Conservation (phyloP, 2,113 vertebrate species). For the Malaclemys terrapin region DNA sequence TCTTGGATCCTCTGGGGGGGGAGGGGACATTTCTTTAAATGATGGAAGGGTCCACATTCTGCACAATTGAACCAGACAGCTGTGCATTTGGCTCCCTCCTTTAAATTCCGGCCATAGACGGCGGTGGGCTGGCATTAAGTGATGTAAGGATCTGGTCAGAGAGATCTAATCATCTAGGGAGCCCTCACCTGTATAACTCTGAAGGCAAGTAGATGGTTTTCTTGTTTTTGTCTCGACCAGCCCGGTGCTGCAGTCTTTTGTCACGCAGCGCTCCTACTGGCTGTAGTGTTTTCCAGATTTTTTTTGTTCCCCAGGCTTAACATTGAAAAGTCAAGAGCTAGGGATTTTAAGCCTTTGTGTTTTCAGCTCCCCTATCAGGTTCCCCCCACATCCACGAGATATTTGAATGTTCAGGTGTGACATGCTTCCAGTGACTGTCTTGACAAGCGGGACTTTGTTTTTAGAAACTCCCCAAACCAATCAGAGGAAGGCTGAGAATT, state of each 20-base stretch:
- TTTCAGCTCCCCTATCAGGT: constrained; percentile 1
- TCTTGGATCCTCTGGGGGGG: constrained; percentile 66
- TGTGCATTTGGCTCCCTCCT: constrained; percentile 49
- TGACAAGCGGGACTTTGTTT: not conserved
- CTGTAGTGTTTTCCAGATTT: not conserved
- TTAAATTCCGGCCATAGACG: constrained; percentile 32
- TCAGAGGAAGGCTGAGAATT: not conserved
- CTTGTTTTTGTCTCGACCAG: not conserved
- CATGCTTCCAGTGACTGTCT: not conserved
- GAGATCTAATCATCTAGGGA: constrained; percentile 3
- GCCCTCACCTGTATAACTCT: constrained; percentile 11
- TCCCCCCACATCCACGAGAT: not conserved
- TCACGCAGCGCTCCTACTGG: not conserved
- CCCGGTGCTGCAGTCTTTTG: not conserved
- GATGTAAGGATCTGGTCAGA: constrained; percentile 55
- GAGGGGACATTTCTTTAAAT: constrained; percentile 27
- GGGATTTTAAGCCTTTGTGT: not conserved
- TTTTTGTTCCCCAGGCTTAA: not conserved
- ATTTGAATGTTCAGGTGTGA: not conserved
- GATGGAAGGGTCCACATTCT: constrained; percentile 26
- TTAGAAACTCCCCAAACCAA: constrained; percentile 17
- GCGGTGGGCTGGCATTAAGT: constrained; percentile 41
- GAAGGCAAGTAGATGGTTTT: constrained; percentile 1
- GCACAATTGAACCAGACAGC: constrained; percentile 44
- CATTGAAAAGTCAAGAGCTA: not conserved